These are phyloP conservation scores for Nomia melanderi DNA, from an alignment of 1,140 invertebrate genomes.

Conservation along the genomic window DNA sequence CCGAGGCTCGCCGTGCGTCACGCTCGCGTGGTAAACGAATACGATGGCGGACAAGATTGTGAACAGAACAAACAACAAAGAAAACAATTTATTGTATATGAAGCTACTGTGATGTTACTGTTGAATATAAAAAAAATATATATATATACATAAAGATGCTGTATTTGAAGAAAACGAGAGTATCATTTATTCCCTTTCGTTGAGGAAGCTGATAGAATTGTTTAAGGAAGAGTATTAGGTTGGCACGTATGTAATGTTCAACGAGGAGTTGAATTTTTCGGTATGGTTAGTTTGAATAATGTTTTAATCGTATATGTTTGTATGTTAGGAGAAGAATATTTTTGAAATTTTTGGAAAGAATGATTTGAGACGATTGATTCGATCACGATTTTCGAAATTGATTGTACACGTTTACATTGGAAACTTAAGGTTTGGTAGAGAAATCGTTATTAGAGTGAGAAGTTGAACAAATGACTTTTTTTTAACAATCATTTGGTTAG, in stretches of 20 bases:
- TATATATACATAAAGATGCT: conserved; percentile 69
- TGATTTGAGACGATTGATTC: no score
- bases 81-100: conserved; percentile 77
- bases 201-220: not conserved
- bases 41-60: conserved; percentile 65
- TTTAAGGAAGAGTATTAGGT: not conserved
- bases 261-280: not conserved
- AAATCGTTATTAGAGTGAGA: not conserved
- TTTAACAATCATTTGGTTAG: no score
- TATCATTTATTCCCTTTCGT: conserved; percentile 34
- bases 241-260: not conserved
- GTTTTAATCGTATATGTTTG: no score
- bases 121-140: conserved; percentile 77
- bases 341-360: no score
- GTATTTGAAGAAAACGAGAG: conserved; percentile 57
- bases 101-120: conserved; percentile 81
- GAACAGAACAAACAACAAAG: conserved; percentile 46
- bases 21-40: conserved; percentile 69
- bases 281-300: no score
- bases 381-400: no score
- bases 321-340: no score
- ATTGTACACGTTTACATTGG: no score
- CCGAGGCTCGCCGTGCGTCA: conserved; percentile 69
- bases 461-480: no score
- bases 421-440: not conserved